Evolutionary conservation across 2,113 vertebrate genomes (phyloP), one percentile per base, ranked within the genome.

Genomic region (Polyodon spathula): DNA sequence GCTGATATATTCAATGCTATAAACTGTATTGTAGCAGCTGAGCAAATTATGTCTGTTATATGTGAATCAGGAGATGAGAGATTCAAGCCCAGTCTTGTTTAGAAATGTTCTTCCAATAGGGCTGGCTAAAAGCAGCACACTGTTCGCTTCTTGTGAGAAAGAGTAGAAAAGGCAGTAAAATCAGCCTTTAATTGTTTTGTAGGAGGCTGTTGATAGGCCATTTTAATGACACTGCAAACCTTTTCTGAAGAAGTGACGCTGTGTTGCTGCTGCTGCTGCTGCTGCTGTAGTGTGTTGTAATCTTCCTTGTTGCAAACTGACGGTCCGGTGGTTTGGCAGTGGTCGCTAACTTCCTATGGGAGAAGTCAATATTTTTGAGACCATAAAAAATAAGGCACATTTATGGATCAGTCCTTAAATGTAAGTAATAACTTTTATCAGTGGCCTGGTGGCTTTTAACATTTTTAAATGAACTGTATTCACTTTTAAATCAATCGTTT

Each of bases 401-500:
- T 10, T 50, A 50, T 50, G 48, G 48, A 50, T 50, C 48, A 50
- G 48, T n/a, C 48, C 48, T 50, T 50, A 12, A 50, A 50, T 50
- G 48, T 50, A 50, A 50, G 48, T 50, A 50, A 11, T n/a, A 50
- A 10, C 15, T 10, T 14, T n/a, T 50, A 50, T 50, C 12, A 12
- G 6, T 7, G 42, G 12, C 6, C 48, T 50, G 48, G 12, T n/a
- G 7, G 42, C 11, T 9, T 44, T 44, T 44, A 9, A 27, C 27
- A 27, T 27, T 27, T 27, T 27, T 1, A 27, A 27, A 27, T 27
- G 27, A 27, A 27, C 27, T 27, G 27, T 27, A 27, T 27, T 27
- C 27, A 27, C 27, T 27, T 27, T 27, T 2, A 27, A 27, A 27
- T 27, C 27, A 27, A 27, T 27, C 27, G 3, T 27, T 27, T 27